Evolutionary conservation across 2,888 invertebrate genomes (phyloP).

Genomic region (Smittia aterrima): DNA sequence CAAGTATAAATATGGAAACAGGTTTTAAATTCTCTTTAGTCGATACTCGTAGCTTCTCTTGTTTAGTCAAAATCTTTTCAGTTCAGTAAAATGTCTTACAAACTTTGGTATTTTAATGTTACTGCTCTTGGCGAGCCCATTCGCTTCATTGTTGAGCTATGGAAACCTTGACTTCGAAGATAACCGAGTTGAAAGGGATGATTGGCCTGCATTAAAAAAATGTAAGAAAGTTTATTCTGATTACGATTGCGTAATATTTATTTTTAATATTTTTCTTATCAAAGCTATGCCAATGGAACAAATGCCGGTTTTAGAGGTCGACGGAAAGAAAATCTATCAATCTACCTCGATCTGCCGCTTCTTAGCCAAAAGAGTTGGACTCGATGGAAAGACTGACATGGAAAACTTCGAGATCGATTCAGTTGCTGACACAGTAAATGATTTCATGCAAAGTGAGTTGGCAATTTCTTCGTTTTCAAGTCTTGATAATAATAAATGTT

Average conservation of each 20-base stretch:
- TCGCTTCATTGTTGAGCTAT: conserved; percentile 61
- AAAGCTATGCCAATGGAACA: conserved; percentile 38
- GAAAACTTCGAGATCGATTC: too few relatives aligned
- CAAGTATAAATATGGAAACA: too few relatives aligned
- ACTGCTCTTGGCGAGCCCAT: conserved; percentile 62
- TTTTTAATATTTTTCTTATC: not conserved
- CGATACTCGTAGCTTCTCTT: not conserved
- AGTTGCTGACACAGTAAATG: conserved; percentile 57
- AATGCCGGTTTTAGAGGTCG: conserved; percentile 50
- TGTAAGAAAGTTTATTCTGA: not conserved
- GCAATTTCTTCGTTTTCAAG: too few relatives aligned
- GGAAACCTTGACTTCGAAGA: conserved; percentile 63
- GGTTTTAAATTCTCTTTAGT: not conserved
- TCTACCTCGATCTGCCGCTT: too few relatives aligned
- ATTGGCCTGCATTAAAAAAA: not conserved
- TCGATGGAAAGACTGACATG: too few relatives aligned
- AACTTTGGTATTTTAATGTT: conserved; percentile 59
- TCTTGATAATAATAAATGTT: too few relatives aligned
- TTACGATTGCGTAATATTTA: not conserved
- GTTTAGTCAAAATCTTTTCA: not conserved
- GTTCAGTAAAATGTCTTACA: too few relatives aligned
- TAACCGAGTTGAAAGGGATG: conserved; percentile 51
- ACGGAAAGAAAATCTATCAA: conserved; percentile 56
- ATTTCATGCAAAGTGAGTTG: conserved; percentile 56
- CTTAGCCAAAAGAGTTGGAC: too few relatives aligned